Conservation (phyloP, 2,797 vertebrate species). For the Meriones psammophilus region DNA sequence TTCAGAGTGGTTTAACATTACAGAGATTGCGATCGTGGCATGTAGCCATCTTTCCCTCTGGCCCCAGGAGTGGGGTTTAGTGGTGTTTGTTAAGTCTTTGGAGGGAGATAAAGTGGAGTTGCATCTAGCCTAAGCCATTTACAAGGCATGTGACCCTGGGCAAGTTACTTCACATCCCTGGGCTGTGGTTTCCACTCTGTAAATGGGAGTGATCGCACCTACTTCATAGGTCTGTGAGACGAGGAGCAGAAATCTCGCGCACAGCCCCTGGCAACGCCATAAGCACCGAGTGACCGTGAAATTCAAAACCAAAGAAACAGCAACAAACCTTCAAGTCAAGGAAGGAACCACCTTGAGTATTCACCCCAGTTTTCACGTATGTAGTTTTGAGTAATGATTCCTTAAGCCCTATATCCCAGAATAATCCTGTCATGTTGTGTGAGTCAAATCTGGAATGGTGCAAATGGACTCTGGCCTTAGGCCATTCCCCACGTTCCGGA, state of each 20-base stretch:
- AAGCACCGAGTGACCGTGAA: conserved; percentile 32
- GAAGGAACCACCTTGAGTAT: background rate
- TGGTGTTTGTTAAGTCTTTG: conserved; percentile 30
- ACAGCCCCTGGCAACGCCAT: background rate
- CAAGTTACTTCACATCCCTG: conserved; percentile 35
- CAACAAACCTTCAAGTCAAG: conserved; percentile 42
- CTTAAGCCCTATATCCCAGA: conserved; percentile 48
- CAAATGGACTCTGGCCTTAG: background rate
- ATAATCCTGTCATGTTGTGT: conserved; percentile 38
- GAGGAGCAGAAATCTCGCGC: conserved; percentile 24
- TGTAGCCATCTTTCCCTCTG: background rate
- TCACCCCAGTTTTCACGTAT: conserved; percentile 18
- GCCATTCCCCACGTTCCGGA: background rate
- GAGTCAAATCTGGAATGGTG: conserved; percentile 38
- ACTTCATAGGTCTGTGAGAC: background rate
- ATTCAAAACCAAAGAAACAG: background rate
- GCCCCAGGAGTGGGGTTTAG: background rate
- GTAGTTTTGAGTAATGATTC: conserved; percentile 15
- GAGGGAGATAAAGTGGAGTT: background rate
- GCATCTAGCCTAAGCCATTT: background rate
- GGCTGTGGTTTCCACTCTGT: background rate
- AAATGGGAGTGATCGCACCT: conserved; percentile 31
- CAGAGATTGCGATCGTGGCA: background rate
- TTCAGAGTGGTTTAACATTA: background rate
- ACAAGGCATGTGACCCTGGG: conserved; percentile 22